Base-by-base conservation (phyloP, 1,140 invertebrate genomes). In the Doryteuthis pealeii region DNA sequence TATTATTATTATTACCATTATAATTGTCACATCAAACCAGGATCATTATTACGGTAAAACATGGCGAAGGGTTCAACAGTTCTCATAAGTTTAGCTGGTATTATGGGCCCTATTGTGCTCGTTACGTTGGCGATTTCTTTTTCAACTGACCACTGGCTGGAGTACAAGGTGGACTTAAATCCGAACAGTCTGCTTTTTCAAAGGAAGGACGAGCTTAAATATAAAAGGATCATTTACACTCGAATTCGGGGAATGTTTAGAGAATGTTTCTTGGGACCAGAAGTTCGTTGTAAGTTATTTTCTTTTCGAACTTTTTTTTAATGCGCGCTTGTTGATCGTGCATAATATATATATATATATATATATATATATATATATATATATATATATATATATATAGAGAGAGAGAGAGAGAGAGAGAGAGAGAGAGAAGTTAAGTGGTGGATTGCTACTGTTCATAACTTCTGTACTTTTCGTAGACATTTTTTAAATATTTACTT, bases 71-170 rank as follows among this genome's bases (percentile, higher is more conserved):
- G n/a, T 4, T 82, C 78, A 18, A 82, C 81, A 1, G 76, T 78
- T 18, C 76, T 80, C 49, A 71, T 84, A 18, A 80, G 81, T 12
- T 45, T 82, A 4, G 84, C 84, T 12, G 82, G 77, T 4, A 81
- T 84, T 69, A 30, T 86, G 22, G 81, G 81, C 14, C 81, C 82
- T 1, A 77, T 82, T 65, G 81, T 80, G 5, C 74, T 86, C 58
- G 76, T 84, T 4, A 78, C 84, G 26, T 70, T 85, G 33, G 82
- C 85, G 2, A 76, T 85, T 18, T 84, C 84, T 5, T 84, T 86
- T 70, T 80, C 84, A 4, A 86, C 84, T 2, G 84, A 86, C 74
- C 74, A 84, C 72, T 86, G 85, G 85, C 22, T 84, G 72, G 81
- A 82, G 70, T 85, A 79, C 73, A 77, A 76, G 15, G 84, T 86